Evolutionary conservation across 1,140 invertebrate species (phyloP), one percentile per base, ranked within the genome.

Genomic region (Pemphigus obesinymphae): DNA sequence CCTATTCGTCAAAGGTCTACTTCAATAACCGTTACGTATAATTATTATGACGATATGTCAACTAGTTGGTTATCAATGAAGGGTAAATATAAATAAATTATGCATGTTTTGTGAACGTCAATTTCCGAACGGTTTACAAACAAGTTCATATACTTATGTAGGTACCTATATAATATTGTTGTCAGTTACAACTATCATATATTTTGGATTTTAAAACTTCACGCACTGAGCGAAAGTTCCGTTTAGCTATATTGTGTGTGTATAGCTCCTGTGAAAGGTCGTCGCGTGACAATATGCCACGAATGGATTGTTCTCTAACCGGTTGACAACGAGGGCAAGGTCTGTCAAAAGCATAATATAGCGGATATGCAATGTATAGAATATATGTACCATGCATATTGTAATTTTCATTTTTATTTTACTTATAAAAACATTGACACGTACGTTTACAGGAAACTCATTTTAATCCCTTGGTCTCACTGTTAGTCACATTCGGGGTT

Each of bases 401-500:
- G 13, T 37, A 34, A 68, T 43, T 0, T 26, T 43, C 6, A 17
- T 45, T 26, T 48, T 31, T 45, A 45, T 70, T 70, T 4, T 50
- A 73, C 37, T 13, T 10, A 48, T 73, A 73, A 73, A 73, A n/a
- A 8, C 29, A 31, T 29, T 29, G 43, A 31, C 45, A 73, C 70
- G 70, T 48, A 50, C 37, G 37, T 13, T 13, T 73, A 13, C 43
- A 50, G 20, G 26, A 73, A 48, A 73, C 43, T 10, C 20, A 48
- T 50, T n/a, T 48, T 73, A 73, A 73, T 50, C 26, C 43, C 1
- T n/a, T n/a, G 20, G 17, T 29, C 3, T 17, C 10, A 43, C 45
- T 70, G 23, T 70, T 45, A 45, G 68, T 70, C 40, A 70, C 68
- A 70, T 70, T 45, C 29, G 43, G 45, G 37, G 68, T 70, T n/a